phyloP scores from a whole-genome alignment of 2,888 invertebrate species.

The Philopedon plagiatum region DNA sequence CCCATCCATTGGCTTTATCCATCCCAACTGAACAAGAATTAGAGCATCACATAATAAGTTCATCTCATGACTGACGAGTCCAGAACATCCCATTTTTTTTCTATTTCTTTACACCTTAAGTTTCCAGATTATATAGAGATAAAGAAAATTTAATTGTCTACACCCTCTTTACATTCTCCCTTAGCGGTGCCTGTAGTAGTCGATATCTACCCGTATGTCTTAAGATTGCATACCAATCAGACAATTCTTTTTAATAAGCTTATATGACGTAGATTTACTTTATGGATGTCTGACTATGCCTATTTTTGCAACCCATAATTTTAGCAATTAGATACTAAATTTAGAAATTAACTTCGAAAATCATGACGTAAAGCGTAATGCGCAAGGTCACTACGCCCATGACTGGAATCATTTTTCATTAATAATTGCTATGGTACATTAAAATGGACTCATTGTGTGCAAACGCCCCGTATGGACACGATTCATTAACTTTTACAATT shows the following conservation, averaged over 20 bases:
- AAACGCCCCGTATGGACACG: constrained; percentile 27
- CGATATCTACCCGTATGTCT: too few relatives aligned
- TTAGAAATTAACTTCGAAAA: constrained; percentile 23
- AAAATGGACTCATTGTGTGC: constrained; percentile 4
- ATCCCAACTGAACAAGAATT: too few relatives aligned
- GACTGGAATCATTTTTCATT: constrained; percentile 15
- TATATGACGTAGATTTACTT: neutral
- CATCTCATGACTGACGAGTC: too few relatives aligned
- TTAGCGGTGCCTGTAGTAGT: too few relatives aligned
- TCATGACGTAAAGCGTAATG: constrained; percentile 15
- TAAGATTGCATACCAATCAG: neutral
- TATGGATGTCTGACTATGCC: constrained; percentile 12
- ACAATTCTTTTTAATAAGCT: neutral
- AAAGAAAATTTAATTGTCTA: too few relatives aligned
- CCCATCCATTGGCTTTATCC: too few relatives aligned
- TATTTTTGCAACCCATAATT: constrained; percentile 4
- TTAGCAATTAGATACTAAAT: constrained; percentile 16
- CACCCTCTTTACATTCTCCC: too few relatives aligned
- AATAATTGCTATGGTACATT: constrained; percentile 8
- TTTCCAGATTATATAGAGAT: too few relatives aligned
- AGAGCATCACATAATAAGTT: too few relatives aligned
- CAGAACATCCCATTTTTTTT: too few relatives aligned
- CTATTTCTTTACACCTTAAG: too few relatives aligned
- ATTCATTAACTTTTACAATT: constrained; percentile 10
- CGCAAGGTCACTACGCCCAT: constrained; percentile 24